A percentile compares a stretch with the other conserved stretches of the same genome.
Conservation (phyloP, 2,888 invertebrate genomes). For the Cataglyphis albicans region DNA sequence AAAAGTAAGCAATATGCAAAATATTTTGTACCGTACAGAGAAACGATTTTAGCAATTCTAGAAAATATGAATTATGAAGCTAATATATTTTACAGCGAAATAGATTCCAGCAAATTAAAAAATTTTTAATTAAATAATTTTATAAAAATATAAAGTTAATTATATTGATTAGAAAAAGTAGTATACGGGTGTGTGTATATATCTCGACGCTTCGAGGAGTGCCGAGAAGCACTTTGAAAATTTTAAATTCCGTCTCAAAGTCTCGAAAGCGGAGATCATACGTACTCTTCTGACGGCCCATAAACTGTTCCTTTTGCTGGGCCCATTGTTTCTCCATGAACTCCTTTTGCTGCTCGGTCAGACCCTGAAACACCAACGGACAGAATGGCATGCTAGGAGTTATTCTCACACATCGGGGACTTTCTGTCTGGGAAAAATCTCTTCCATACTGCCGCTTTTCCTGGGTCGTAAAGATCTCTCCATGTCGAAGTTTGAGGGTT, state of each 20-base stretch:
- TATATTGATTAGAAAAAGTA: background rate
- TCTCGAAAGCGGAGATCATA: conserved; percentile 75
- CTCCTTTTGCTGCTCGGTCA: conserved; percentile 94
- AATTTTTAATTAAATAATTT: background rate
- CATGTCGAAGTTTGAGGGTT: conserved; percentile 39
- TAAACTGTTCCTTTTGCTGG: conserved; percentile 95
- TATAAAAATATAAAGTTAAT: background rate
- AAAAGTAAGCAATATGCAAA: background rate
- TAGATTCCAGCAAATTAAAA: background rate
- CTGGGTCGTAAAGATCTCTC: conserved; percentile 51
- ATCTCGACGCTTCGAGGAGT: conserved; percentile 21
- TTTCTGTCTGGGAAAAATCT: conserved; percentile 58
- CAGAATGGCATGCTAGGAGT: conserved; percentile 83
- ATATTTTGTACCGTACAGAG: background rate
- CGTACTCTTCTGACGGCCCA: conserved; percentile 96
- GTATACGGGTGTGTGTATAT: background rate
- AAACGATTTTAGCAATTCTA: background rate
- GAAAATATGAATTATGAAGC: background rate
- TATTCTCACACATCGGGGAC: conserved; percentile 72
- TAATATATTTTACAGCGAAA: background rate
- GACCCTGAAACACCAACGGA: conserved; percentile 90
- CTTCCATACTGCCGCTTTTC: conserved; percentile 46
- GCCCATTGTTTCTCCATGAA: conserved; percentile 94
- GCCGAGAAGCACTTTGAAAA: background rate
- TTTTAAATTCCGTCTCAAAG: background rate